Evolutionary conservation across 2,113 vertebrate genomes (phyloP).

Genomic region (Motacilla alba): DNA sequence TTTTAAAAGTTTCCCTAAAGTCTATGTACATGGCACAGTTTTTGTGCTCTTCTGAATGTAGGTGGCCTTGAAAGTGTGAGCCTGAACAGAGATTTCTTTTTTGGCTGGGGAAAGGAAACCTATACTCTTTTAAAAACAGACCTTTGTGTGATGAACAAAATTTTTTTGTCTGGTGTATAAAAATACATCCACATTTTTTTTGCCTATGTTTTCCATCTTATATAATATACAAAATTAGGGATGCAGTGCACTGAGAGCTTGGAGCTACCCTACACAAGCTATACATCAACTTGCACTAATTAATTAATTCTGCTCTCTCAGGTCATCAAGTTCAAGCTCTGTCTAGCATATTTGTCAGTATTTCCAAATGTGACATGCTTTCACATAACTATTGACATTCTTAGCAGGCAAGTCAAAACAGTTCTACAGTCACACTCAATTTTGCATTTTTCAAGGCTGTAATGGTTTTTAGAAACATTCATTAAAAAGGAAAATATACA

Average conservation of each 20-base stretch:
- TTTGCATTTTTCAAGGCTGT: neutral
- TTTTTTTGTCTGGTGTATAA: neutral
- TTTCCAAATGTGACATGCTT: neutral
- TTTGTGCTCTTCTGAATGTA: neutral
- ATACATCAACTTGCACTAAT: neutral
- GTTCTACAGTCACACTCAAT: neutral
- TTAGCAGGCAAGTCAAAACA: neutral
- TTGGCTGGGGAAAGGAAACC: neutral
- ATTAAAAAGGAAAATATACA: neutral
- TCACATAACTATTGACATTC: neutral
- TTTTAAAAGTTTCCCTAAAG: neutral
- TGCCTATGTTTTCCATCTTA: neutral
- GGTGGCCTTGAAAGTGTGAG: neutral
- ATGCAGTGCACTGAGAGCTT: neutral
- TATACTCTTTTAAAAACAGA: neutral
- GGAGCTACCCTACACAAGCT: neutral
- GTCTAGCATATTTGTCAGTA: neutral
- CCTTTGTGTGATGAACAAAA: neutral
- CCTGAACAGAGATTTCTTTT: neutral
- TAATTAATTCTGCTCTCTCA: neutral
- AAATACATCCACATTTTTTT: neutral
- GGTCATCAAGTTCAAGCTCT: neutral
- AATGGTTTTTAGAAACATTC: neutral
- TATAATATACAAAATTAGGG: neutral
- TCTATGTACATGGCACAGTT: neutral